A percentile compares a stretch with the other conserved stretches of the same genome.
phyloP scores from a whole-genome alignment of 1,140 invertebrate genomes.

The Orius laevigatus region DNA sequence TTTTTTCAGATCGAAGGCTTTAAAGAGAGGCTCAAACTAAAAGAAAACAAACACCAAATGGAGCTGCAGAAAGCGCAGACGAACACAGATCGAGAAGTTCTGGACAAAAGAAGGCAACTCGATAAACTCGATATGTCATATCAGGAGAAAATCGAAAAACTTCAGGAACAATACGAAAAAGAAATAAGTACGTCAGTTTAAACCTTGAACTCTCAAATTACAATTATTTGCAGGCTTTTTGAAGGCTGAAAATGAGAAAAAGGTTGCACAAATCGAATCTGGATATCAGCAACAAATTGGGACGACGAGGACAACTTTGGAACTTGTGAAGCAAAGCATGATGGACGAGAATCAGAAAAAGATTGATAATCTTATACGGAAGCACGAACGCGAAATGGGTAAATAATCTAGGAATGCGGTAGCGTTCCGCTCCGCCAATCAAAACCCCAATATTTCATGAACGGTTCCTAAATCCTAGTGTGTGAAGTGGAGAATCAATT shows the following conservation, averaged over 20 bases:
- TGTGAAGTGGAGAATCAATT: no score
- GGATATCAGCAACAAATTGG: slow-evolving; percentile 27
- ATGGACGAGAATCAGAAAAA: slow-evolving; percentile 29
- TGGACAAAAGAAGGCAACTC: slow-evolving; percentile 35
- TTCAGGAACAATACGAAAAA: slow-evolving; percentile 34
- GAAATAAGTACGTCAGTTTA: slow-evolving; percentile 37
- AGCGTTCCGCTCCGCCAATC: neutral
- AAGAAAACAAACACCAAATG: slow-evolving; percentile 34
- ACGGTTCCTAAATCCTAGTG: no score
- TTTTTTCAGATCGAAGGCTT: slow-evolving; percentile 33
- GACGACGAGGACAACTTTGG: slow-evolving; percentile 27
- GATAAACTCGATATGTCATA: slow-evolving; percentile 36
- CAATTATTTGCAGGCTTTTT: slow-evolving; percentile 24
- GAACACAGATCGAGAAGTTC: slow-evolving; percentile 33
- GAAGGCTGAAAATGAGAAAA: slow-evolving; percentile 26
- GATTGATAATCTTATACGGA: slow-evolving; percentile 26
- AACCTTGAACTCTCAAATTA: neutral
- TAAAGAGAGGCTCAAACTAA: slow-evolving; percentile 33
- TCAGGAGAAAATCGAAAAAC: slow-evolving; percentile 37
- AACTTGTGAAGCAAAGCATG: slow-evolving; percentile 31
- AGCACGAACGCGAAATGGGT: slow-evolving; percentile 31
- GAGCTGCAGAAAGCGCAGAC: slow-evolving; percentile 36
- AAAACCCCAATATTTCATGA: no score
- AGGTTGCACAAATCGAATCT: slow-evolving; percentile 26
- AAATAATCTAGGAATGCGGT: slow-evolving; percentile 10